phyloP scores from a whole-genome alignment of 1,140 invertebrate species.

The Apolygus lucorum region DNA sequence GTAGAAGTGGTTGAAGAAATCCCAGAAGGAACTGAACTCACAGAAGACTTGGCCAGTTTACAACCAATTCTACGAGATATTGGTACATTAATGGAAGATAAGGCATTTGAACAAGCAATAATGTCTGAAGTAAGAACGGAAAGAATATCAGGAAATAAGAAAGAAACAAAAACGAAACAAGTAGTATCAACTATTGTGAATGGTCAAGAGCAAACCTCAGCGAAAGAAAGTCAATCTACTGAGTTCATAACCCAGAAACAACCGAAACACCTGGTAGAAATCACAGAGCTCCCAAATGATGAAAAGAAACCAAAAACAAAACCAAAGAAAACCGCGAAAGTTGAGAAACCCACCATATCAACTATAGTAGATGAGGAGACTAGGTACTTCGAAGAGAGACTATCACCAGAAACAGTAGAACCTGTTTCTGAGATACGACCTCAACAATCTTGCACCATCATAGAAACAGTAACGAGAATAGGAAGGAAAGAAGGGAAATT shows the following conservation, averaged over 20 bases:
- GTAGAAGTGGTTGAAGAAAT: conserved; percentile 34
- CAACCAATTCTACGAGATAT: neutral
- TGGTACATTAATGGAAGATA: neutral
- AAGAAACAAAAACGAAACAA: conserved; percentile 20
- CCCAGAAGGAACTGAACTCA: conserved; percentile 19
- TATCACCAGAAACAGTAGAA: no score
- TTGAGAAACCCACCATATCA: no score
- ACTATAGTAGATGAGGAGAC: no score
- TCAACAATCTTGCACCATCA: no score
- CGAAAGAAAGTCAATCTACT: neutral
- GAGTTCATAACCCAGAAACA: neutral
- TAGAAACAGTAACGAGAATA: no score
- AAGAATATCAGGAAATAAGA: neutral
- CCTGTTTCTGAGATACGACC: no score
- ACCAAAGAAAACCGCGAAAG: no score
- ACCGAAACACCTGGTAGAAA: conserved; percentile 15
- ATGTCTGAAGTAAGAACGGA: neutral
- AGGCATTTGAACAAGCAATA: neutral
- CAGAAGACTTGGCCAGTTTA: conserved; percentile 8
- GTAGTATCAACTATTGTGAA: conserved; percentile 22
- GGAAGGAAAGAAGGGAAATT: neutral
- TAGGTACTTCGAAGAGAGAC: no score
- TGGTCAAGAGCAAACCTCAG: conserved; percentile 25
- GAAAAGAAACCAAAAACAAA: neutral
- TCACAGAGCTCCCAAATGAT: conserved; percentile 19